Evolutionary conservation across 2,888 invertebrate species (phyloP).

Genomic region (Cotesia congregata): DNA sequence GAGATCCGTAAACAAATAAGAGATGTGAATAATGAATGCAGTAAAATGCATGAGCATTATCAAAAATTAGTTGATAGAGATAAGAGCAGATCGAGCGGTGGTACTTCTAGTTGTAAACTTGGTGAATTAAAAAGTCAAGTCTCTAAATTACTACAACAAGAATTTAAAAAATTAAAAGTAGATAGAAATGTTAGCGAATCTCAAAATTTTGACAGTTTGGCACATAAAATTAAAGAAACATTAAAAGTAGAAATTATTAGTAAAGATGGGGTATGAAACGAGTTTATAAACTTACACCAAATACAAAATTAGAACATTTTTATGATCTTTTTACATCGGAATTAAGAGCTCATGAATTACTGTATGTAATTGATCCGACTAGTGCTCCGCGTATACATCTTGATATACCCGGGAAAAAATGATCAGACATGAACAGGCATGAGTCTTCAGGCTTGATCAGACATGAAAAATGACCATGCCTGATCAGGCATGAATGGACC

Average conservation of each 20-base stretch:
- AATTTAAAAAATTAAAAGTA: neutral
- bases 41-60: no score
- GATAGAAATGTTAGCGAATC: slow-evolving; percentile 15
- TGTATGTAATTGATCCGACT: slow-evolving; percentile 44
- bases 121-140: neutral
- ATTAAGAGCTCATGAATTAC: slow-evolving; percentile 44
- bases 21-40: no score
- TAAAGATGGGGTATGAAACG: slow-evolving; percentile 40
- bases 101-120: neutral
- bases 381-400: slow-evolving; percentile 36
- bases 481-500: no score
- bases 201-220: neutral
- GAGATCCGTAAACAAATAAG: no score
- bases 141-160: neutral
- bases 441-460: no score
- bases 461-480: no score
- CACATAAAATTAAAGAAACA: slow-evolving; percentile 40
- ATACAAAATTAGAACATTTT: slow-evolving; percentile 45
- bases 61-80: no score
- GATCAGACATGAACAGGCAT: no score
- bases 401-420: no score
- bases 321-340: no score
- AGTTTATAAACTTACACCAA: slow-evolving; percentile 42
- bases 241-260: slow-evolving; percentile 42
- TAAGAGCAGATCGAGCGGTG: neutral